These are phyloP conservation scores for Hipposideros armiger DNA, from an alignment of 2,113 vertebrate species.

Conservation along the genomic window DNA sequence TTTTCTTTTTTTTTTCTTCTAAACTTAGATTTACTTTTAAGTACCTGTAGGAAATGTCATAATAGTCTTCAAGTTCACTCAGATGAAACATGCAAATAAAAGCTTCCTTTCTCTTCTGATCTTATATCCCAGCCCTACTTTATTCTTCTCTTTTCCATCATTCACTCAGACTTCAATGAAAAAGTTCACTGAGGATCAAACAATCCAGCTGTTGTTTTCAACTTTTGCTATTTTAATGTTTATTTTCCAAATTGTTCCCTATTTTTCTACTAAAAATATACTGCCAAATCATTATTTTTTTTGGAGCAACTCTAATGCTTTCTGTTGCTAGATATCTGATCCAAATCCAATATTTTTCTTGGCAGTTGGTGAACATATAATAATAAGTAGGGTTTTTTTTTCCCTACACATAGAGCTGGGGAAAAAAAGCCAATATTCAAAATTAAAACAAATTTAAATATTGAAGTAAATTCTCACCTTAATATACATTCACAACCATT, in stretches of 20 bases:
- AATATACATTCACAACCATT: neutral
- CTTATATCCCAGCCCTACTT: constrained; percentile 22
- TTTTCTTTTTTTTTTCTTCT: constrained; percentile 70
- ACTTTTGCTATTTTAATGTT: constrained; percentile 75
- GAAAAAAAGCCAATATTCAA: constrained; percentile 44
- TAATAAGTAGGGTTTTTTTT: constrained; percentile 74
- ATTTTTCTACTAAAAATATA: constrained; percentile 78
- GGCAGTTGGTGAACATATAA: constrained; percentile 74
- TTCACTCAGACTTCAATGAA: constrained; percentile 66
- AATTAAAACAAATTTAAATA: constrained; percentile 53
- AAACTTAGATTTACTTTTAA: constrained; percentile 73
- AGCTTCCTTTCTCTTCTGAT: constrained; percentile 63
- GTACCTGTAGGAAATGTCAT: constrained; percentile 70
- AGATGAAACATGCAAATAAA: constrained; percentile 77
- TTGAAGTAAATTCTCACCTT: constrained; percentile 9
- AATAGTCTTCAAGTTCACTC: constrained; percentile 71
- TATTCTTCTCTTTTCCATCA: constrained; percentile 68
- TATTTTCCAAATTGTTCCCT: constrained; percentile 76
- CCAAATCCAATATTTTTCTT: constrained; percentile 79
- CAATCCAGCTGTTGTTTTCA: constrained; percentile 81
- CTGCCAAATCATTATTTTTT: constrained; percentile 81
- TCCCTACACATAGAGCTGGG: neutral
- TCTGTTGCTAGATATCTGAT: constrained; percentile 77
- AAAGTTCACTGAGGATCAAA: constrained; percentile 71
- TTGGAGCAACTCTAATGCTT: constrained; percentile 77